phyloP scores from a whole-genome alignment of 2,113 vertebrate species.

The Cyrtonyx montezumae region DNA sequence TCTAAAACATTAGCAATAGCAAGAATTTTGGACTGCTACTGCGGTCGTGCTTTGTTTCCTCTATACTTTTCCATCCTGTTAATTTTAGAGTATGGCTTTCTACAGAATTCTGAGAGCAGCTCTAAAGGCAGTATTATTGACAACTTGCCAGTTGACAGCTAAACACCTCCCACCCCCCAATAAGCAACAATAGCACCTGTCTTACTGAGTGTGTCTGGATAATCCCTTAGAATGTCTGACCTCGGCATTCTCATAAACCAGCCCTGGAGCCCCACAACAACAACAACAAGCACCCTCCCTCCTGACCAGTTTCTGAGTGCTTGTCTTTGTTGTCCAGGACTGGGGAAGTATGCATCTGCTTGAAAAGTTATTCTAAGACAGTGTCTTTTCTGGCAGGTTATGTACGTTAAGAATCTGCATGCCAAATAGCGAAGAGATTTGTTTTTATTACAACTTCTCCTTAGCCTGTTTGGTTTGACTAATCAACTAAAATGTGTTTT shows the following conservation, averaged over 20 bases:
- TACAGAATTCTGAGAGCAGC: background rate
- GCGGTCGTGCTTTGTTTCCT: background rate
- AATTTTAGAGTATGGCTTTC: background rate
- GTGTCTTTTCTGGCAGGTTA: background rate
- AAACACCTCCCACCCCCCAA: background rate
- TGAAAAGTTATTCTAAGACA: background rate
- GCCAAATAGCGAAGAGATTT: background rate
- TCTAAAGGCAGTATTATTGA: background rate
- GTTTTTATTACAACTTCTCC: background rate
- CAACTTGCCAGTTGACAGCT: background rate
- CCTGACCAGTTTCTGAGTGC: background rate
- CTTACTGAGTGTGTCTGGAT: background rate
- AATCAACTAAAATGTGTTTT: background rate
- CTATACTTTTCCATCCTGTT: background rate
- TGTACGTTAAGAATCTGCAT: background rate
- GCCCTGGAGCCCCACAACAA: background rate
- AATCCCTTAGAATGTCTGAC: background rate
- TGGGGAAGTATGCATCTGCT: background rate
- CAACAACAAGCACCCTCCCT: background rate
- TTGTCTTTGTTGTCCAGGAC: background rate
- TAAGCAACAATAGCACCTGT: background rate
- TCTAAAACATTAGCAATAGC: background rate
- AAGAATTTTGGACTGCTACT: background rate
- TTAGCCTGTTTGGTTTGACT: background rate
- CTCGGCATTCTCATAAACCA: background rate